Percentiles rank a stretch among this genome's conserved stretches.
Conservation (phyloP, 2,113 vertebrate species). For the Festucalex cinctus region DNA sequence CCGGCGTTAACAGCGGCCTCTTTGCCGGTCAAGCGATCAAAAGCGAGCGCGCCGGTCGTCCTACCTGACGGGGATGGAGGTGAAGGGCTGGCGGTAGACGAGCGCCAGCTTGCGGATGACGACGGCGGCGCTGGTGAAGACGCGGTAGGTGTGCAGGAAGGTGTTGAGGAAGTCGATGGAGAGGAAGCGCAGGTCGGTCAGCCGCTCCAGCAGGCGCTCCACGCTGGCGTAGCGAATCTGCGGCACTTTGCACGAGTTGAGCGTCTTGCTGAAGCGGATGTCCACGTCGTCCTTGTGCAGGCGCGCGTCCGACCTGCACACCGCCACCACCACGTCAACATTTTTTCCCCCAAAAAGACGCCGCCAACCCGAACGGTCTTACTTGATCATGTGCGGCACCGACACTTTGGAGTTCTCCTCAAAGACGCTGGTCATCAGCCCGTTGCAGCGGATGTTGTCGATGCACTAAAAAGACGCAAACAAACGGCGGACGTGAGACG, state of each 20-base stretch:
- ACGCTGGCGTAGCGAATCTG: slow-evolving; percentile 95
- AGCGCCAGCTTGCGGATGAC: slow-evolving; percentile 90
- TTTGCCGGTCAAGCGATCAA: too few species aligned
- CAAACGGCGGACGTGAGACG: background rate
- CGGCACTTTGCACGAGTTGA: slow-evolving; percentile 97
- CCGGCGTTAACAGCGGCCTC: too few species aligned
- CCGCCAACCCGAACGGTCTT: too few species aligned
- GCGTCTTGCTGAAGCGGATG: slow-evolving; percentile 96
- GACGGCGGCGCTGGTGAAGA: slow-evolving; percentile 87
- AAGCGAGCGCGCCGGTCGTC: background rate
- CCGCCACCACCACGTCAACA: too few species aligned
- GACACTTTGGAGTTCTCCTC: slow-evolving; percentile 98
- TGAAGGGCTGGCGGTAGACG: slow-evolving; percentile 92
- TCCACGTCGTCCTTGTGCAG: slow-evolving; percentile 92
- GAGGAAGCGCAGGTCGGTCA: slow-evolving; percentile 91
- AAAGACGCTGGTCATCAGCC: slow-evolving; percentile 96
- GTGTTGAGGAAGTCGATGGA: slow-evolving; percentile 98
- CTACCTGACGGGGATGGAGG: slow-evolving; percentile 90
- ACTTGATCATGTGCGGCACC: slow-evolving; percentile 98
- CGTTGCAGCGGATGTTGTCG: slow-evolving; percentile 96
- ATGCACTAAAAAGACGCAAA: slow-evolving; percentile 80
- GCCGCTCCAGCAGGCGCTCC: slow-evolving; percentile 87
- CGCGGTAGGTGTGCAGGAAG: slow-evolving; percentile 94
- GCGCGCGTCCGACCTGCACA: slow-evolving; percentile 81
- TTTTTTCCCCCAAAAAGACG: too few species aligned